phyloP scores from a whole-genome alignment of 2,797 vertebrate species.

The Alcedo quadribrachys region DNA sequence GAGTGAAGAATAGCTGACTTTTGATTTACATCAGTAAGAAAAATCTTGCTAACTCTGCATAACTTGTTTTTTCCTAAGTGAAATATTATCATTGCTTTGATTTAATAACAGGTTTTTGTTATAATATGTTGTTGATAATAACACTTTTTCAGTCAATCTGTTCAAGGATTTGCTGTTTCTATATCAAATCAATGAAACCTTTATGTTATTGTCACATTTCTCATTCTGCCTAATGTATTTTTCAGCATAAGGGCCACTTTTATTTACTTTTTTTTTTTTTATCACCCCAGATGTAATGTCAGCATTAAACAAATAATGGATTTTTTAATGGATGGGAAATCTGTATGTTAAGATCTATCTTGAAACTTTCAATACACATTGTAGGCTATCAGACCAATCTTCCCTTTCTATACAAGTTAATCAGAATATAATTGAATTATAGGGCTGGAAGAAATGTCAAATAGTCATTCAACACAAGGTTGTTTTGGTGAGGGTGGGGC shows the following conservation, averaged over 20 bases:
- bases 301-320: background rate
- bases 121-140: background rate
- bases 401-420: background rate
- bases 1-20: background rate
- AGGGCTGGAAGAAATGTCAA: background rate
- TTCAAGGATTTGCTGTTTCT: background rate
- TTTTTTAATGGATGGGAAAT: background rate
- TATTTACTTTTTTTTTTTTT: background rate
- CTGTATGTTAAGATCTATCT: background rate
- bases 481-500: background rate
- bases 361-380: background rate
- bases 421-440: background rate
- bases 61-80: background rate
- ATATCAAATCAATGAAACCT: background rate
- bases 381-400: background rate
- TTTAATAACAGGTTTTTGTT: background rate
- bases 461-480: background rate
- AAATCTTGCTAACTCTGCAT: background rate
- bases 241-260: background rate
- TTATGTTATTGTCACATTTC: background rate
- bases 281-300: background rate
- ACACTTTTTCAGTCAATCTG: background rate
- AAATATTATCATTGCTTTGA: background rate
- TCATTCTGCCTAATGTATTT: background rate
- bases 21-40: background rate